These are phyloP conservation scores for Spodoptera exigua DNA, from an alignment of 2,888 invertebrate genomes.

Conservation along the genomic window DNA sequence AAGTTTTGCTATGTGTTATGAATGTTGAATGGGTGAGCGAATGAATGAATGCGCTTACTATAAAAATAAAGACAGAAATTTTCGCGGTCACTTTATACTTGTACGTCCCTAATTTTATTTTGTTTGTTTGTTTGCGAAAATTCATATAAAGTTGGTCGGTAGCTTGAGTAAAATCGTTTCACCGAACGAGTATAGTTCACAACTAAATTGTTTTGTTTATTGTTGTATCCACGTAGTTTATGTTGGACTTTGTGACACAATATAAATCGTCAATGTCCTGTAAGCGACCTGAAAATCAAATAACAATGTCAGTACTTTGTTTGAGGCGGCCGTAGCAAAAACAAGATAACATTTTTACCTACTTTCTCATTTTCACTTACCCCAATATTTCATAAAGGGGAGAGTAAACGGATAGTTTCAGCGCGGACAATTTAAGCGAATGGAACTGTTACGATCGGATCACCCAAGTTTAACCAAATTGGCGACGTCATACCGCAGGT, in stretches of 20 bases:
- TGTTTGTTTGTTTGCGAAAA: slow-evolving; percentile 35
- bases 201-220: slow-evolving; percentile 8
- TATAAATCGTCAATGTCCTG: no score
- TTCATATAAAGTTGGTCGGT: slow-evolving; percentile 14
- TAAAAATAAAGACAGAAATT: slow-evolving; percentile 46
- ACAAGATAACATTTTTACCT: slow-evolving; percentile 1
- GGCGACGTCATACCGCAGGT: slow-evolving; percentile 68
- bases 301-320: neutral
- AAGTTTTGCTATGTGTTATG: slow-evolving; percentile 52
- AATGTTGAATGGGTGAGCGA: slow-evolving; percentile 43
- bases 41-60: slow-evolving; percentile 40
- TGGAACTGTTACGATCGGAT: slow-evolving; percentile 62
- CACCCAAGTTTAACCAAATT: slow-evolving; percentile 68
- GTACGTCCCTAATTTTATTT: slow-evolving; percentile 36
- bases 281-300: no score
- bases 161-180: slow-evolving; percentile 8
- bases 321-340: slow-evolving; percentile 10
- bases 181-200: slow-evolving; percentile 2
- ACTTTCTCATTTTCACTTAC: slow-evolving; percentile 14
- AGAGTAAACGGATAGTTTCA: slow-evolving; percentile 50
- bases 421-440: slow-evolving; percentile 59
- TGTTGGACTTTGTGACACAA: neutral
- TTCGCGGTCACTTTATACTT: slow-evolving; percentile 20
- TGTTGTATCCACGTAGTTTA: neutral
- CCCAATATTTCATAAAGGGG: slow-evolving; percentile 38